Evolutionary conservation across 2,797 vertebrate genomes (phyloP).

Genomic region (Falco cherrug): DNA sequence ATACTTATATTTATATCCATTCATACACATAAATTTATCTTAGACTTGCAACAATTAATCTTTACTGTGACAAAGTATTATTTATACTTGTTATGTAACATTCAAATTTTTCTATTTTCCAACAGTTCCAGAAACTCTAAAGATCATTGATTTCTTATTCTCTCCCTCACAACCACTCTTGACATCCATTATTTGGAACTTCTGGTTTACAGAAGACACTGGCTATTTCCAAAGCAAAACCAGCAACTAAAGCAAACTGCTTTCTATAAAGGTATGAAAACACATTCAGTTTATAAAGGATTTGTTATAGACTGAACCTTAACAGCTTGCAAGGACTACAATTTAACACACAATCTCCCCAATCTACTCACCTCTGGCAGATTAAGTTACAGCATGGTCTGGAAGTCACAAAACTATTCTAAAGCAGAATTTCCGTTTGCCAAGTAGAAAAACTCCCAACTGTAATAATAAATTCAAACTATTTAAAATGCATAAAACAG

Average conservation of each 20-base stretch:
- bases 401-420: neutral
- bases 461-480: neutral
- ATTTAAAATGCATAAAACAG: neutral
- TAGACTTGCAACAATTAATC: neutral
- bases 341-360: neutral
- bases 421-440: neutral
- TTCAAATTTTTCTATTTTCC: neutral
- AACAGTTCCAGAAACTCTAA: neutral
- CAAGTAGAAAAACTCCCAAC: neutral
- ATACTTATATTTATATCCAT: neutral
- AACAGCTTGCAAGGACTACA: neutral
- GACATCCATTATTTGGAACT: neutral
- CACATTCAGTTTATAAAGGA: neutral
- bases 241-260: neutral
- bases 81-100: neutral
- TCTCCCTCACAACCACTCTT: neutral
- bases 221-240: neutral
- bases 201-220: neutral
- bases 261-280: neutral
- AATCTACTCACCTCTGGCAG: neutral
- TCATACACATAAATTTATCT: neutral
- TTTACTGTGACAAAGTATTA: neutral
- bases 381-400: neutral
- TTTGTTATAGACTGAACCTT: neutral
- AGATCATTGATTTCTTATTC: neutral